phyloP scores from a whole-genome alignment of 2,113 vertebrate species.

The Prochilodus magdalenae region DNA sequence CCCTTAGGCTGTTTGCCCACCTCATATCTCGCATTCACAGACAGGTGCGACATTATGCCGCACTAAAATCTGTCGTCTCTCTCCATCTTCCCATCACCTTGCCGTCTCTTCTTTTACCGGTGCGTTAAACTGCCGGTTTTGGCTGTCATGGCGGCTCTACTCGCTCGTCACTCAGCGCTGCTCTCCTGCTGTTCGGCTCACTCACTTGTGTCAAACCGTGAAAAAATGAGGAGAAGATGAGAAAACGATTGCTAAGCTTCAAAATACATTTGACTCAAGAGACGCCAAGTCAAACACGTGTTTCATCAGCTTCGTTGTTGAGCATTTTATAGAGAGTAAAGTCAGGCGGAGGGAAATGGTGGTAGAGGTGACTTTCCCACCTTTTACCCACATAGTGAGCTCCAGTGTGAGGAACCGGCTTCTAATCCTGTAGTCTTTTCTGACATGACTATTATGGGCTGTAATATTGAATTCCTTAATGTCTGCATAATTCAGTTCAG shows the following conservation, averaged over 20 bases:
- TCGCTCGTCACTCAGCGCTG: constrained; percentile 64
- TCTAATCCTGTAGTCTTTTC: neutral
- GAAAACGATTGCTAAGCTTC: constrained; percentile 42
- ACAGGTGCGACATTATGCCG: neutral
- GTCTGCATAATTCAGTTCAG: too few species aligned
- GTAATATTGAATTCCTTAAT: neutral
- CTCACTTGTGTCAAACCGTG: constrained; percentile 44
- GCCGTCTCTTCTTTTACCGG: constrained; percentile 37
- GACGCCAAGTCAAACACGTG: constrained; percentile 16
- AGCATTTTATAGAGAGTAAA: constrained; percentile 5
- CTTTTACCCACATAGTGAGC: neutral
- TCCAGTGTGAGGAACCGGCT: too few species aligned
- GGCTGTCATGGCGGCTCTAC: constrained; percentile 62
- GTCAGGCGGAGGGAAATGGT: neutral
- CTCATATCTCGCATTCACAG: neutral
- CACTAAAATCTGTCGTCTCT: constrained; percentile 48
- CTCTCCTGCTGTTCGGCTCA: constrained; percentile 58
- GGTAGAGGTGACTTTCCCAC: constrained; percentile 13
- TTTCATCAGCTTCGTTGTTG: constrained; percentile 29
- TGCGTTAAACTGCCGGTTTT: constrained; percentile 37
- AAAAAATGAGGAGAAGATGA: constrained; percentile 29
- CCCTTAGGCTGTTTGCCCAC: neutral
- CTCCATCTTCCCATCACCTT: constrained; percentile 48
- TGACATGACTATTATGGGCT: neutral
- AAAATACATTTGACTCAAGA: constrained; percentile 59